Conservation (phyloP, 2,888 invertebrate genomes). For the Plusia festucae region DNA sequence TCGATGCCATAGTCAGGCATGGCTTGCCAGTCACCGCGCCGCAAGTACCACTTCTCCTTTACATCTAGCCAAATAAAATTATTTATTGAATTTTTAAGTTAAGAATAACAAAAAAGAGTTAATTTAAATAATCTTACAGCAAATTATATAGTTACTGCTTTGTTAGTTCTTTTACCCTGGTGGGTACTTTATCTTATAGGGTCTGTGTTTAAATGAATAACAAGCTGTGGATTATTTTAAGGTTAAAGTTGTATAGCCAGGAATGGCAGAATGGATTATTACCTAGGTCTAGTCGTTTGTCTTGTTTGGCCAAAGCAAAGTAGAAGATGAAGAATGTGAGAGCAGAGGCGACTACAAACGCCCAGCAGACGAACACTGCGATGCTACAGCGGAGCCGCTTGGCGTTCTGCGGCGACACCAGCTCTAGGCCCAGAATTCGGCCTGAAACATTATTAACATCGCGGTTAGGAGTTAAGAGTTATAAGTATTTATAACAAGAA, state of each 20-base stretch:
- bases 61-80: conserved; percentile 74
- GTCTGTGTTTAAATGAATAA: background rate
- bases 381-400: conserved; percentile 81
- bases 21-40: conserved; percentile 82
- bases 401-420: conserved; percentile 73
- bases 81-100: conserved; percentile 19
- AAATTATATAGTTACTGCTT: background rate
- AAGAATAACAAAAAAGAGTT: no score
- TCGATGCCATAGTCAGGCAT: conserved; percentile 68
- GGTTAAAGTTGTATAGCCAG: background rate
- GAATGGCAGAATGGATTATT: conserved; percentile 50
- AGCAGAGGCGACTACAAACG: conserved; percentile 74
- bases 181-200: background rate
- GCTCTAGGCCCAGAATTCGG: conserved; percentile 81
- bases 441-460: conserved; percentile 74
- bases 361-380: conserved; percentile 84
- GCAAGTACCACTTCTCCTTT: conserved; percentile 80
- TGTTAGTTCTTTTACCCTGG: conserved; percentile 1
- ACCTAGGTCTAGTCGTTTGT: conserved; percentile 78
- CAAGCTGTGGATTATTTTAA: background rate
- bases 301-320: conserved; percentile 63
- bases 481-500: background rate
- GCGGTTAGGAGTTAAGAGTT: background rate
- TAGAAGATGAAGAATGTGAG: conserved; percentile 74
- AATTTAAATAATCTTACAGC: background rate